A percentile compares a stretch with the other conserved stretches of the same genome.
Evolutionary conservation across 2,113 vertebrate genomes (phyloP).

Genomic region (Agapornis roseicollis): DNA sequence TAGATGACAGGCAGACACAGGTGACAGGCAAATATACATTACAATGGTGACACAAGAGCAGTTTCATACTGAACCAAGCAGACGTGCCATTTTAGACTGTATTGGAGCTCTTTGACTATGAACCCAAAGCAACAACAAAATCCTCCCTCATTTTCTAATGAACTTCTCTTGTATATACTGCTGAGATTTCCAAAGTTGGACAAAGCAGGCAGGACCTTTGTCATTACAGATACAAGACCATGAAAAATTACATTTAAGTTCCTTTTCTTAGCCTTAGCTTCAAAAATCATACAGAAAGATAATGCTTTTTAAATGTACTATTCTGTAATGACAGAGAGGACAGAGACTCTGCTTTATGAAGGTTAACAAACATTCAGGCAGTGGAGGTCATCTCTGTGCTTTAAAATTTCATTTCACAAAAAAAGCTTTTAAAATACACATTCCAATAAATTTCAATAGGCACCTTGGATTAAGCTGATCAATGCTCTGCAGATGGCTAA

Average conservation of each 20-base stretch:
- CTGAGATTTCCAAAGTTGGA: not conserved
- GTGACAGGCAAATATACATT: not conserved
- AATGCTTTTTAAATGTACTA: not conserved
- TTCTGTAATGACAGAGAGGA: not conserved
- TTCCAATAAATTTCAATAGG: not conserved
- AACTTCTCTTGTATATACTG: not conserved
- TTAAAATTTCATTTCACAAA: not conserved
- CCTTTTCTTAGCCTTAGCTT: not conserved
- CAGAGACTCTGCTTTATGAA: not conserved
- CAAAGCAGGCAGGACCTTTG: not conserved
- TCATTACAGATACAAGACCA: not conserved
- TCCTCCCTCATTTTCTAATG: not conserved
- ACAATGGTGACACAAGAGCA: not conserved
- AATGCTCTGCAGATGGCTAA: not conserved
- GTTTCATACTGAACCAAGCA: not conserved
- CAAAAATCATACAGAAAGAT: not conserved
- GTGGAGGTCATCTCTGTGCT: not conserved
- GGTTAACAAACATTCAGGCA: not conserved
- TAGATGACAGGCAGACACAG: constrained; percentile 22
- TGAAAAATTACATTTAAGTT: not conserved
- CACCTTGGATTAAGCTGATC: not conserved
- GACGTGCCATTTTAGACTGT: not conserved
- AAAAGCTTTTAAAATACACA: not conserved
- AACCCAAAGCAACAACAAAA: not conserved
- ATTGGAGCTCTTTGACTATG: not conserved